These are phyloP conservation scores for Danaus plexippus DNA, from an alignment of 1,140 invertebrate genomes.

Conservation along the genomic window DNA sequence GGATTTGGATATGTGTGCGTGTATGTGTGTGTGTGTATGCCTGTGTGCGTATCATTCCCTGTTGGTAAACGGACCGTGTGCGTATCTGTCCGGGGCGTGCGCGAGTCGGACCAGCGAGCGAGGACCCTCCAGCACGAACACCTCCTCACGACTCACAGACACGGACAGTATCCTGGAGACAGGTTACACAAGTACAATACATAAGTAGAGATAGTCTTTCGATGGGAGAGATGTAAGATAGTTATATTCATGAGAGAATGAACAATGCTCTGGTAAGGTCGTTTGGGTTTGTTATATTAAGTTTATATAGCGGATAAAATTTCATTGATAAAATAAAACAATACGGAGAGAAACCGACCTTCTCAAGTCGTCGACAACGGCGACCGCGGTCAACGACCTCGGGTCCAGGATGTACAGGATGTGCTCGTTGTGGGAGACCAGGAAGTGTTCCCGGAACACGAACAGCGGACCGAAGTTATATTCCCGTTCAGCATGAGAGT, in stretches of 20 bases:
- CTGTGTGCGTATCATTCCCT: background rate
- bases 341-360: slow-evolving; percentile 28
- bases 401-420: slow-evolving; percentile 84
- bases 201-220: too few relatives aligned
- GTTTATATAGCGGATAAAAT: too few relatives aligned
- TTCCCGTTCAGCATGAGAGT: slow-evolving; percentile 65
- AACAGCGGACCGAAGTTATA: slow-evolving; percentile 78
- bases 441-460: slow-evolving; percentile 78
- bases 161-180: slow-evolving; percentile 72
- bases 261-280: too few relatives aligned
- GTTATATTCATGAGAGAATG: too few relatives aligned
- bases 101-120: slow-evolving; percentile 78
- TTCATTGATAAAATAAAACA: background rate
- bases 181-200: background rate
- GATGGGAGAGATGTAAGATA: too few relatives aligned
- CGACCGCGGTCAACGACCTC: slow-evolving; percentile 70
- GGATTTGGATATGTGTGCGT: slow-evolving; percentile 1
- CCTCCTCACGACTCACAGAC: slow-evolving; percentile 81
- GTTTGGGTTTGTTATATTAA: too few relatives aligned
- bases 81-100: slow-evolving; percentile 59
- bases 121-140: slow-evolving; percentile 82
- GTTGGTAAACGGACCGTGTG: slow-evolving; percentile 34
- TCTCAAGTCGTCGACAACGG: slow-evolving; percentile 57
- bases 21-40: background rate
- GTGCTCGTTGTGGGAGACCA: slow-evolving; percentile 82